phyloP scores from a whole-genome alignment of 2,888 invertebrate genomes.

The Capitulum mitella region DNA sequence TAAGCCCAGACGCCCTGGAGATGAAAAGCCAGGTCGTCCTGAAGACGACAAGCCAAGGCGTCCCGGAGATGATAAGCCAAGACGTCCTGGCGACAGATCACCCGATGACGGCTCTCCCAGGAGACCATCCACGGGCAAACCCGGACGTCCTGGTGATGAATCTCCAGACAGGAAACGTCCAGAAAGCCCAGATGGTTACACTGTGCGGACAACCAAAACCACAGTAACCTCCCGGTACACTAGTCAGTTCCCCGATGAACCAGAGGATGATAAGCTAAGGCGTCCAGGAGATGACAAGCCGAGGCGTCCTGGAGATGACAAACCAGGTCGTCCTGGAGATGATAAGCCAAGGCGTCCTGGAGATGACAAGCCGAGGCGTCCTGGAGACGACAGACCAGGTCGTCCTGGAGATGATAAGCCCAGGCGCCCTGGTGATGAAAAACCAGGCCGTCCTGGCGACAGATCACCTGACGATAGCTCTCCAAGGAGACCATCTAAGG shows the following conservation, averaged over 20 bases:
- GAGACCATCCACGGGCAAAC: not conserved
- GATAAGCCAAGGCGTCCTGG: not conserved
- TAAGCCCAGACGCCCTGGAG: not conserved
- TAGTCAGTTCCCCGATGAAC: not conserved
- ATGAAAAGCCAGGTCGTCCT: not conserved
- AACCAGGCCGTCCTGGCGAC: not conserved
- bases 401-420: constrained; percentile 1
- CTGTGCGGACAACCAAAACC: not conserved
- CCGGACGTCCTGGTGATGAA: not conserved
- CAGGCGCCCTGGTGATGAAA: not conserved
- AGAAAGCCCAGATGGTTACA: not conserved
- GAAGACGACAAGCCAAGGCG: not conserved
- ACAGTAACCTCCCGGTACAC: not conserved
- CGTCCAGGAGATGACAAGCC: constrained; percentile 5
- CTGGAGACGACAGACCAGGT: not conserved
- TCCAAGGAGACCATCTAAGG: not conserved
- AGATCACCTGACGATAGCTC: not conserved
- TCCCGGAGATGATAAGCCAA: not conserved
- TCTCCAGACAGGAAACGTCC: not conserved
- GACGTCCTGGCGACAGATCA: not conserved
- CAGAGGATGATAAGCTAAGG: not conserved
- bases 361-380: not conserved
- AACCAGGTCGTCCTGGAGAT: constrained; percentile 4
- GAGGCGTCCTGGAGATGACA: not conserved
- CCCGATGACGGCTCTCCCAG: not conserved